These are phyloP conservation scores for Lithophane leautieri DNA, from an alignment of 2,888 invertebrate genomes.

Conservation along the genomic window DNA sequence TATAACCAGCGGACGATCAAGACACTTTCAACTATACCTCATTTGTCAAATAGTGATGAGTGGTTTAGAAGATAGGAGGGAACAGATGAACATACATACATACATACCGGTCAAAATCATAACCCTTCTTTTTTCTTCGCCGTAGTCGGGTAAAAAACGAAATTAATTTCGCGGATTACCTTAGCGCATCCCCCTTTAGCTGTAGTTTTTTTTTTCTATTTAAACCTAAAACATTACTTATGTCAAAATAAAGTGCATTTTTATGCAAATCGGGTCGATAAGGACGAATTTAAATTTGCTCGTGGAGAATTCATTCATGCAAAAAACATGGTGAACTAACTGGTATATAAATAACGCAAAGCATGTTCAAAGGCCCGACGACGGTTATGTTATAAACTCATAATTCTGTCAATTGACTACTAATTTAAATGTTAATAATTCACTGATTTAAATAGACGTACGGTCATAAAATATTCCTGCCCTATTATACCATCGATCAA, in stretches of 20 bases:
- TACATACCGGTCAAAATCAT: too few species aligned
- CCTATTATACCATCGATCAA: not conserved
- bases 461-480: not conserved
- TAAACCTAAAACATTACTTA: constrained; percentile 65
- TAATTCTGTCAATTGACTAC: constrained; percentile 17
- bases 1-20: too few species aligned
- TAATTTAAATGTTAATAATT: constrained; percentile 10
- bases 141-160: too few species aligned
- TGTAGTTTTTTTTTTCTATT: constrained; percentile 61
- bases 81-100: too few species aligned
- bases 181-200: constrained; percentile 7
- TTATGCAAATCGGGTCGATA: constrained; percentile 64
- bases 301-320: constrained; percentile 59
- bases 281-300: constrained; percentile 59
- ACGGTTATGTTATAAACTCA: constrained; percentile 20
- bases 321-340: constrained; percentile 44
- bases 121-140: too few species aligned
- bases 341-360: constrained; percentile 29
- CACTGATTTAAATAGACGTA: not conserved
- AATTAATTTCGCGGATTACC: too few species aligned
- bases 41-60: too few species aligned
- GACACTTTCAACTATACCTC: too few species aligned
- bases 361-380: constrained; percentile 25
- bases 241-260: constrained; percentile 64
- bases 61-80: too few species aligned